These are phyloP conservation scores for Platyscapa corneri DNA, from an alignment of 1,140 invertebrate species.

Conservation along the genomic window DNA sequence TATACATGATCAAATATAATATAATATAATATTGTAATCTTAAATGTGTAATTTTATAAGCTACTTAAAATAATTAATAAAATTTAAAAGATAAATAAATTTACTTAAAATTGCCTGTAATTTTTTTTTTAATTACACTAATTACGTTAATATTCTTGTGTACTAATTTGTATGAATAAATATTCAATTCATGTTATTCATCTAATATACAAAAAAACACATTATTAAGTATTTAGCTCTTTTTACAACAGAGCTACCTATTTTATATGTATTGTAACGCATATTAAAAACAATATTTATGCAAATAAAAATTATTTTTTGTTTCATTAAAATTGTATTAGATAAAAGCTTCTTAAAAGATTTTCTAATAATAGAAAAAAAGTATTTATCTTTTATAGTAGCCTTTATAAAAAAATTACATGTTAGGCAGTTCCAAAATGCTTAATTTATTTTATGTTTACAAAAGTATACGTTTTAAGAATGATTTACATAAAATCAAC, in stretches of 20 bases:
- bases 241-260: slow-evolving; percentile 8
- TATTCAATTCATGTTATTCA: too few species aligned
- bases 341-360: too few species aligned
- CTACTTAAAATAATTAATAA: slow-evolving; percentile 55
- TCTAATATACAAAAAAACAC: too few species aligned
- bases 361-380: too few species aligned
- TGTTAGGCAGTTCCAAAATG: background rate
- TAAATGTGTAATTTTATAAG: slow-evolving; percentile 56
- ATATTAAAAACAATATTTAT: background rate
- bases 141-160: background rate
- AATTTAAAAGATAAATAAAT: slow-evolving; percentile 2
- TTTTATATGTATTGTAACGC: background rate
- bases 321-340: too few species aligned
- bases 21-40: slow-evolving; percentile 57
- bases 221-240: background rate
- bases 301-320: background rate
- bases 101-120: too few species aligned
- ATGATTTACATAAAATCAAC: background rate
- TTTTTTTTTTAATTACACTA: background rate
- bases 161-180: background rate
- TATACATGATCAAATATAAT: slow-evolving; percentile 40
- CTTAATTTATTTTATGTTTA: background rate
- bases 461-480: background rate
- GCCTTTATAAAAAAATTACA: background rate
- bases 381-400: too few species aligned